Evolutionary conservation across 2,888 invertebrate species (phyloP).

Genomic region (Pristionchus japonicus): DNA sequence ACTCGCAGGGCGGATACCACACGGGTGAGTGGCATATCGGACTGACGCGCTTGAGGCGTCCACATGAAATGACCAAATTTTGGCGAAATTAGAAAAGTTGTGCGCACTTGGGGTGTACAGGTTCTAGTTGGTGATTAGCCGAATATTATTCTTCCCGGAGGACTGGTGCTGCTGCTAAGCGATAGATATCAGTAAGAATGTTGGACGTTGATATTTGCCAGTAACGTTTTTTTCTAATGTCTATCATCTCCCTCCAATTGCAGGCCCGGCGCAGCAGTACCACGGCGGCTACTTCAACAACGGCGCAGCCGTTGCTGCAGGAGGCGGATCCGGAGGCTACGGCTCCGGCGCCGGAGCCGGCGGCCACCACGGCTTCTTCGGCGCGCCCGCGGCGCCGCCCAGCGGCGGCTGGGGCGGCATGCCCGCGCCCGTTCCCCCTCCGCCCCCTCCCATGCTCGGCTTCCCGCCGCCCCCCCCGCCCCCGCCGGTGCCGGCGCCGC

Average conservation of each 20-base stretch:
- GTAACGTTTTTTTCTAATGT: too few species aligned
- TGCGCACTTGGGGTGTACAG: not conserved
- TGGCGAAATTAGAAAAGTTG: not conserved
- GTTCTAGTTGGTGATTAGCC: too few species aligned
- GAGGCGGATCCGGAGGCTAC: not conserved
- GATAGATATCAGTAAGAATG: too few species aligned
- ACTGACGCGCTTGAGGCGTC: not conserved
- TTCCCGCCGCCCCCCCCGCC: conserved; percentile 63
- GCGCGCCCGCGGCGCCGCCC: too few species aligned
- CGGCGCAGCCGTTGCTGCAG: not conserved
- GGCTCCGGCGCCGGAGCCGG: conserved; percentile 52
- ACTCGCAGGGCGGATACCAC: conserved; percentile 37
- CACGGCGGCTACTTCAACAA: conserved; percentile 27
- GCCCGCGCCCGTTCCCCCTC: conserved; percentile 66
- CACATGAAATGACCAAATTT: not conserved
- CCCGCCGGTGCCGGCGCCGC: conserved; percentile 54
- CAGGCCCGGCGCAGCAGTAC: conserved; percentile 25
- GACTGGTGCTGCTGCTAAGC: too few species aligned
- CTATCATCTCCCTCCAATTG: not conserved
- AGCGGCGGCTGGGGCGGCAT: conserved; percentile 39
- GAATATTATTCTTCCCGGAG: too few species aligned
- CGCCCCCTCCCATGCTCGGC: conserved; percentile 52
- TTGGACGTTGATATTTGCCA: too few species aligned
- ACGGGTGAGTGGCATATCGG: not conserved
- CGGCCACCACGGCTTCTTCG: too few species aligned